Conservation (phyloP, 2,113 vertebrate species). For the zebrafish (Danio rerio) region GRCz12tu NC_133184.1:29121001-29121500, state of each 20-base stretch:
- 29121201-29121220: too few relatives aligned
- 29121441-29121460: background rate
- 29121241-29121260: slow-evolving; percentile 1
- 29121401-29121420: slow-evolving; percentile 17
- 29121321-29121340: slow-evolving; percentile 44
- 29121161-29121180: background rate
- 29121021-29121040: too few relatives aligned
- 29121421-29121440: slow-evolving; percentile 40
- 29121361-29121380: slow-evolving; percentile 45
- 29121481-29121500: background rate
- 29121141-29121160: background rate
- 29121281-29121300: slow-evolving; percentile 37
- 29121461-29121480: background rate
- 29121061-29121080: too few relatives aligned
- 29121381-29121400: slow-evolving; percentile 46
- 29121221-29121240: too few relatives aligned
- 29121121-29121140: background rate
- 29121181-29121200: background rate
- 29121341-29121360: slow-evolving; percentile 48
- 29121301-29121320: slow-evolving; percentile 44
- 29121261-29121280: background rate
- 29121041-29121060: too few relatives aligned
- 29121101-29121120: background rate
- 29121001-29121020: too few relatives aligned
- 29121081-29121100: too few relatives aligned